Evolutionary conservation across 35 echinoderm and acorn worm species (phyloP), one percentile per base, ranked within the genome.

Genomic region (Stichopus chloronotus): DNA sequence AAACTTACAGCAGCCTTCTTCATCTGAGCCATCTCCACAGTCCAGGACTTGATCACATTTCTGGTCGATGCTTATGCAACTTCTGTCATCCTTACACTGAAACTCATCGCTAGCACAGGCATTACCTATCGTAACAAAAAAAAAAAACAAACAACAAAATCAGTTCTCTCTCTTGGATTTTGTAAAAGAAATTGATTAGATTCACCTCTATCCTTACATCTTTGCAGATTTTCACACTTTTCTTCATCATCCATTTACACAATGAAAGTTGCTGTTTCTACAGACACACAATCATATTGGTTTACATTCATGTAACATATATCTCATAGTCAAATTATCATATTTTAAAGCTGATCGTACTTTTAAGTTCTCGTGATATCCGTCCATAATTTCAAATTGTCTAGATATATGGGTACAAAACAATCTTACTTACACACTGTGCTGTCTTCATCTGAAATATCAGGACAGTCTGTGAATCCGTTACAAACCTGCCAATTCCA

Each of bases 401-500:
- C 30, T 43, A 43, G 30, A 43, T 43, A 43, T 43, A 43, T 43
- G 30, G 30, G 30, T 43, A 43, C 30, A 43, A 43, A 43, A 43
- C 30, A 43, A 43, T 43, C 11, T 20, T 53, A 85, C 87, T 89
- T 89, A 89, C 87, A 89, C 21, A 57, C 5, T 13, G 53, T 12
- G 17, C 11, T 53, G 17, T 72, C 22, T 53, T 93, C 92, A 87
- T 93, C 92, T 25, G 53, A 82, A 5, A 17, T 43, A 58, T 93
- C 92, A 4, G 76, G 52, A 59, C 92, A 93, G 83, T 93, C 76
- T 3, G 68, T 57, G 43, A 93, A n/a, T 53, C 92, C 92, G 76
- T 93, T 83, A 77, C 92, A 93, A 57, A 74, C 68, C 53, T 86
- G 92, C 59, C 61, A 93, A 79, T 57, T 59, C 76, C 63, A 53